Percentiles rank a stretch among this genome's conserved stretches.
Evolutionary conservation across 2,888 invertebrate species (phyloP).

Genomic region (Ennomos fuscantarius): DNA sequence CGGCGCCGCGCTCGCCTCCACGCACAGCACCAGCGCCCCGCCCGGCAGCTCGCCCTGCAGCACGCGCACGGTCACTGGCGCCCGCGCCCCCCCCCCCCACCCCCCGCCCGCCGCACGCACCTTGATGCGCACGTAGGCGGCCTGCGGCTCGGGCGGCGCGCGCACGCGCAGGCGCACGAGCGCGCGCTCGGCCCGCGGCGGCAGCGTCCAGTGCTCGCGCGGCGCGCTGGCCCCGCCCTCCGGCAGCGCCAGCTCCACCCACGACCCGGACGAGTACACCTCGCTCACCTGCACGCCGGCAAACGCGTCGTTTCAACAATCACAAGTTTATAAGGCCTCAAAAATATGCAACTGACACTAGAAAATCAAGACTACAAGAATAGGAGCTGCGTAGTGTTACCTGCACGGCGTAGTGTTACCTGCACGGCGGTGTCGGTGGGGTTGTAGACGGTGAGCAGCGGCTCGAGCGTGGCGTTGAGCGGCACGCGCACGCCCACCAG

Average conservation of each 20-base stretch:
- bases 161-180: slow-evolving; percentile 93
- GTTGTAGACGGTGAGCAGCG: slow-evolving; percentile 97
- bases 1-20: slow-evolving; percentile 66
- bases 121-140: slow-evolving; percentile 11
- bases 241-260: slow-evolving; percentile 96
- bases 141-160: slow-evolving; percentile 49
- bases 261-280: slow-evolving; percentile 95
- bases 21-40: slow-evolving; percentile 69
- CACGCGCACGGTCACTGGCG: slow-evolving; percentile 38
- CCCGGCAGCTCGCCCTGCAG: slow-evolving; percentile 64
- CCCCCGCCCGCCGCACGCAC: slow-evolving; percentile 58
- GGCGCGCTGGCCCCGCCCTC: slow-evolving; percentile 91
- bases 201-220: slow-evolving; percentile 93
- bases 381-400: too few species aligned
- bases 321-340: too few species aligned
- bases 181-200: slow-evolving; percentile 94
- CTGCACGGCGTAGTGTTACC: slow-evolving; percentile 70
- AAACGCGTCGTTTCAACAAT: slow-evolving; percentile 30
- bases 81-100: slow-evolving; percentile 71
- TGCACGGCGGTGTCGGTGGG: slow-evolving; percentile 95
- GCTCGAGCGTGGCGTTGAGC: slow-evolving; percentile 94
- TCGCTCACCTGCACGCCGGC: slow-evolving; percentile 86
- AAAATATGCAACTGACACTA: too few species aligned
- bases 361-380: too few species aligned
- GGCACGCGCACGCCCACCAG: slow-evolving; percentile 96